Evolutionary conservation across 2,797 vertebrate species (phyloP), one percentile per base, ranked within the genome.

Genomic region (Tauraco hartlaubi): DNA sequence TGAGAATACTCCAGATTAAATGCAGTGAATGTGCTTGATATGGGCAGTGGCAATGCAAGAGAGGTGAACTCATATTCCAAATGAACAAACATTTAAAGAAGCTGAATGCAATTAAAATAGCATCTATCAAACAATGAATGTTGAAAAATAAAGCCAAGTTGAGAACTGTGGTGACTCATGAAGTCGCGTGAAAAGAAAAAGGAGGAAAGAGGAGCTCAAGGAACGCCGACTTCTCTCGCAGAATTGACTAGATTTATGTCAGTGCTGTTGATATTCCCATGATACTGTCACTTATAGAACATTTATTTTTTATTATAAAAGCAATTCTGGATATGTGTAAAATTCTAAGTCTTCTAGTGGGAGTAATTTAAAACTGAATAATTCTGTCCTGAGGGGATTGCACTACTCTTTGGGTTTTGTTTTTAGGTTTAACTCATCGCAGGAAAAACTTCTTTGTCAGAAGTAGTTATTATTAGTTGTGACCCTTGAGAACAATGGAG

Each of bases 281-380:
- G 88, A 79, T 29, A 85, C 91, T 76, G 9, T 94, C 96, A 97
- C 92, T 97, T 96, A 96, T 2, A 85, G 95, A 96, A 96, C 94
- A 95, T 93, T 97, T 95, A 95, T 97, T 97, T 95, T 96, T 97
- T 97, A 96, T 97, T 97, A 93, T 87, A 96, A 96, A 96, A 97
- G 97, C 96, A 95, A 94, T 96, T 97, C 95, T 89, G 64, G 92
- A 91, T 96, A 88, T 49, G 73, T 67, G 74, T 58, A 91, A 95
- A 96, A 97, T 88, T 97, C 93, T 64, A 91, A 88, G 29, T 86
- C 82, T 94, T 92, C 97, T 96, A 85, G 78, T 87, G 96, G 95
- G 95, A 96, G 82, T 93, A 96, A 96, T 96, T 98, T 96, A 95
- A 97, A 96, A 95, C 90, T 74, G 96, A 90, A 94, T 91, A 96